Base-by-base conservation (phyloP, 2,797 vertebrate species). In the Falco naumanni region DNA sequence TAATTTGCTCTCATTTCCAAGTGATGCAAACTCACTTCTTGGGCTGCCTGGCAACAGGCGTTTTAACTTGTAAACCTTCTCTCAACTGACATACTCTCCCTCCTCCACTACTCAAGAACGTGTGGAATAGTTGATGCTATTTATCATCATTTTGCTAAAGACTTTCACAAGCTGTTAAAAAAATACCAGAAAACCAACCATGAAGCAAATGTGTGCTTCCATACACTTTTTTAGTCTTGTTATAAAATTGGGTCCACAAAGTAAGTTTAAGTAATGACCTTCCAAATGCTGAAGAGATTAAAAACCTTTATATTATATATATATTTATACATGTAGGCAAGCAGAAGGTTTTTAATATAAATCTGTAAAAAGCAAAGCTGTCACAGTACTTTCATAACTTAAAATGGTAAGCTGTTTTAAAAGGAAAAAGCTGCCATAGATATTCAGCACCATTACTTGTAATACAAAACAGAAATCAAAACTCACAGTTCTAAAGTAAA, bases 41-140 rank as follows among this genome's bases (percentile, higher is more conserved):
- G 48, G 82, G 94, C 92, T 95, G 91, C 93, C 94, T 92, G 87
- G 90, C 95, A 97, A 97, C 92, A 75, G 51, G 45, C 84, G 60
- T 84, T 93, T 86, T 93, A 95, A 92, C 69, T 90, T 90, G 60
- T 51, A 93, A 96, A 77, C 70, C 69, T 91, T 84, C 71, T 65
- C 76, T 95, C 69, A 82, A 71, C 45, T 93, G 86, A 93, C 80
- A 95, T 33, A 79, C 51, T 89, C 74, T 89, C 69, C 90, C 89
- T 68, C 61, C 82, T 90, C 90, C 91, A 90, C 56, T 72, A 75
- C 57, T 74, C 66, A 48, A 89, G 65, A 74, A 91, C 4, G 15
- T 48, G 75, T 89, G 70, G 64, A 96, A 87, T 60, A 96, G 89
- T 76, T 96, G 91, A 93, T 91, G 88, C 50, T 90, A 75, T 93